Evolutionary conservation across 2,888 invertebrate species (phyloP).

Genomic region (Drosophila helvetica): DNA sequence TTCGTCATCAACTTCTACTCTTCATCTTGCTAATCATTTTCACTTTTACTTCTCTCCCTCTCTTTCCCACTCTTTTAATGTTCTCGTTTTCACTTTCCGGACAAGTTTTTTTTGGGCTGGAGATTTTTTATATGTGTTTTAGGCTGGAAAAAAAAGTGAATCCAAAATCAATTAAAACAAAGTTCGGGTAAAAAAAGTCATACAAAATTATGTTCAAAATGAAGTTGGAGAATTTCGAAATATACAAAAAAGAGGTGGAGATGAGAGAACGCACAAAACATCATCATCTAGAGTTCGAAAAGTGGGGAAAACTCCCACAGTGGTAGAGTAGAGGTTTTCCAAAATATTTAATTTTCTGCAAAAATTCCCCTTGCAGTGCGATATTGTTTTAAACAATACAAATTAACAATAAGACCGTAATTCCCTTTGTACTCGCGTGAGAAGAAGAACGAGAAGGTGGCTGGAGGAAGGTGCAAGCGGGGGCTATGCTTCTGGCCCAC

Average conservation of each 20-base stretch:
- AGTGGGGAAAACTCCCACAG: too few relatives aligned
- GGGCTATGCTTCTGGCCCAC: background rate
- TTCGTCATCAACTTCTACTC: slow-evolving; percentile 29
- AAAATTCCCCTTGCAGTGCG: background rate
- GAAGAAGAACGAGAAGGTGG: background rate
- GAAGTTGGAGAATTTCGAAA: slow-evolving; percentile 9
- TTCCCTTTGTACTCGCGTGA: background rate
- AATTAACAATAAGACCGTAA: background rate
- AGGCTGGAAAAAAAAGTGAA: slow-evolving; percentile 9
- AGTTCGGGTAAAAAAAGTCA: slow-evolving; percentile 13
- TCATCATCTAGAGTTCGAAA: background rate
- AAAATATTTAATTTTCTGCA: background rate
- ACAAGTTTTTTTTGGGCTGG: slow-evolving; percentile 26
- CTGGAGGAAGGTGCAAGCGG: too few relatives aligned
- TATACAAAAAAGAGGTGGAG: background rate
- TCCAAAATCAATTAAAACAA: slow-evolving; percentile 33
- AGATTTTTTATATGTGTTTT: slow-evolving; percentile 1
- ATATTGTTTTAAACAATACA: background rate
- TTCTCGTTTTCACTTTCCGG: slow-evolving; percentile 76
- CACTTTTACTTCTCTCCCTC: slow-evolving; percentile 58
- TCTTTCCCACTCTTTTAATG: slow-evolving; percentile 43
- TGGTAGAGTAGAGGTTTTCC: background rate
- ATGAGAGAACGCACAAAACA: background rate
- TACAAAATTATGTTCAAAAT: slow-evolving; percentile 27
- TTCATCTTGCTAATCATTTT: slow-evolving; percentile 61